Percentiles rank a stretch among this genome's conserved stretches.
phyloP scores from a whole-genome alignment of 2,113 vertebrate species.

The Chionis minor region DNA sequence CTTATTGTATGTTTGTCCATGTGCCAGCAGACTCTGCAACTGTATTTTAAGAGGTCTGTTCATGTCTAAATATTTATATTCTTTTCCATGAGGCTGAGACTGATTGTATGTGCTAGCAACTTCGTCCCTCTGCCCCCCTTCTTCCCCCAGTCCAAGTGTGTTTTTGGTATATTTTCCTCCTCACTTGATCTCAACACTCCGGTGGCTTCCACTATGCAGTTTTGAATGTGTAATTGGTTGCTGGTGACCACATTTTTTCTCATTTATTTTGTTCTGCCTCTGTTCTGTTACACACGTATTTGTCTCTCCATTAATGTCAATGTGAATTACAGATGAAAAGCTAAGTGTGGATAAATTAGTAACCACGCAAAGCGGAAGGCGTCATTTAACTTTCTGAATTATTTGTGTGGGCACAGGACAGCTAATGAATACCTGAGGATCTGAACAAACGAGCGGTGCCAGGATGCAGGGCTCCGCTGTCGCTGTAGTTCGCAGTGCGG shows the following conservation, averaged over 20 bases:
- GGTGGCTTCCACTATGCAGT: not conserved
- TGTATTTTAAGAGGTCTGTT: conserved; percentile 65
- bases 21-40: conserved; percentile 57
- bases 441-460: not conserved
- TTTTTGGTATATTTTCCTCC: not conserved
- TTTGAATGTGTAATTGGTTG: conserved; percentile 41
- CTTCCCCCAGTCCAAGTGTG: not conserved
- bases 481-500: fast-evolving
- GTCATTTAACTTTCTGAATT: conserved; percentile 27
- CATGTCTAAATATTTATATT: conserved; percentile 63
- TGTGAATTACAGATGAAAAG: conserved; percentile 46
- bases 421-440: conserved; percentile 23
- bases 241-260: conserved; percentile 51
- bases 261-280: conserved; percentile 47
- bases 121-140: not conserved
- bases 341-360: conserved; percentile 45
- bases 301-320: conserved; percentile 53
- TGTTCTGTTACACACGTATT: conserved; percentile 32
- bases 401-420: conserved; percentile 39
- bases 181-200: conserved; percentile 3
- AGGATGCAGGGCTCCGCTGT: not conserved
- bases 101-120: conserved; percentile 31
- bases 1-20: conserved; percentile 52
- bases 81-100: conserved; percentile 35
- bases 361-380: not conserved